Base-by-base conservation (phyloP, 2,888 invertebrate species). In the Netelia fuscicornis region DNA sequence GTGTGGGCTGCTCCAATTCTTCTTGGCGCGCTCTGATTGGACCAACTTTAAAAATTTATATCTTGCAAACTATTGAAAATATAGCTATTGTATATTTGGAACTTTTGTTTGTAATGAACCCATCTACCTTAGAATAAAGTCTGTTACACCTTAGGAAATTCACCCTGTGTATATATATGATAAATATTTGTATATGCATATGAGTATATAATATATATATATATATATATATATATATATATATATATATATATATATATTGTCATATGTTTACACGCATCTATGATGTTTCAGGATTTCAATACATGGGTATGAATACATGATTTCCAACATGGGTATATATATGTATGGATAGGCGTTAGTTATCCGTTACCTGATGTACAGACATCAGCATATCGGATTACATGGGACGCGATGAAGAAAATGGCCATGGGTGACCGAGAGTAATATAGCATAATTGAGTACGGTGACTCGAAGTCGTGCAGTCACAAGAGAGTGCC, bases 351-450 rank as follows among this genome's bases (percentile, higher is more conserved):
- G 52, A 37, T 62, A 52, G 44, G 30, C 13, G 23, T 23, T 11
- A 48, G 48, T 52, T 68, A 20, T 42, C 44, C 52, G 78, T 58
- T 74, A 30, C 20, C 52, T 65, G 52, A 25, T 20, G 52, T 52
- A 37, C 77, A 85, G 72, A 79, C 84, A 90, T 90, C 89, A 89
- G 87, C 89, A 90, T 90, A 90, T 89, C 87, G 87, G 88, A 90
- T 90, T 90, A 90, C 89, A 87, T 65, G 85, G 83, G 77, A 71
- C 74, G 20, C 52, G 86, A 87, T 84, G 86, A 79, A 87, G 84
- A 86, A 90, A 89, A 89, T 84, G 74, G 81, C 87, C 79, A 83
- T 84, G 74, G 83, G 75, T 83, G 78, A 77, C 58, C 65, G 75
- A 42, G 70, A 65, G 56, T 65, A 68, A 64, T 44, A 64, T 58